These are phyloP conservation scores for Tringa solitaria DNA, from an alignment of 2,113 vertebrate species.

Conservation along the genomic window DNA sequence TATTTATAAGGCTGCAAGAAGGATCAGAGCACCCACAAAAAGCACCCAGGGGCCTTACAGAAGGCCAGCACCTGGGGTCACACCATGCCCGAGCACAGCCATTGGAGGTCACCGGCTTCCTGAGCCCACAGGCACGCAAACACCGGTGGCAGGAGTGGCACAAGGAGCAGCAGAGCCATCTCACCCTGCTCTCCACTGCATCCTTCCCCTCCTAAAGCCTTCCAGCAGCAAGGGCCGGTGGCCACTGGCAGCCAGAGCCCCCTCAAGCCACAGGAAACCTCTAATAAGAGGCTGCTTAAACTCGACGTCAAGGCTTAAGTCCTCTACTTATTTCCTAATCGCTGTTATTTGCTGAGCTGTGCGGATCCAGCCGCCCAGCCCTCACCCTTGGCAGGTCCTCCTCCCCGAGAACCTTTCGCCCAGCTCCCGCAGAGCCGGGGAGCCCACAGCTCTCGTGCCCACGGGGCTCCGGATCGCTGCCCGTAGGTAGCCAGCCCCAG, in stretches of 20 bases:
- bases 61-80: neutral
- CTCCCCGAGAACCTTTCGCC: neutral
- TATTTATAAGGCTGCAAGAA: neutral
- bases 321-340: conserved; percentile 43
- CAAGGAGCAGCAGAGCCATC: neutral
- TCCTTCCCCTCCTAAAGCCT: neutral
- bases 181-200: neutral
- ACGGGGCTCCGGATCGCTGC: accelerated
- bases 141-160: accelerated
- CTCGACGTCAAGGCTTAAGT: conserved; percentile 12
- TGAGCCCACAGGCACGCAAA: accelerated
- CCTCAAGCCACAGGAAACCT: conserved; percentile 56
- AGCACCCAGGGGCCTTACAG: neutral
- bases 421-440: neutral
- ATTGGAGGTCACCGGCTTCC: accelerated
- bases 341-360: conserved; percentile 46
- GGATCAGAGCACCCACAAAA: neutral
- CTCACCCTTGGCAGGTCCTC: neutral
- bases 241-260: neutral
- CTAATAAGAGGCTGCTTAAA: conserved; percentile 54
- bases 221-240: neutral
- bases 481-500: neutral
- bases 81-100: accelerated
- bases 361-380: neutral
- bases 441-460: neutral